These are phyloP conservation scores for Neoaliturus tenellus DNA, from an alignment of 2,888 invertebrate genomes.

Conservation along the genomic window DNA sequence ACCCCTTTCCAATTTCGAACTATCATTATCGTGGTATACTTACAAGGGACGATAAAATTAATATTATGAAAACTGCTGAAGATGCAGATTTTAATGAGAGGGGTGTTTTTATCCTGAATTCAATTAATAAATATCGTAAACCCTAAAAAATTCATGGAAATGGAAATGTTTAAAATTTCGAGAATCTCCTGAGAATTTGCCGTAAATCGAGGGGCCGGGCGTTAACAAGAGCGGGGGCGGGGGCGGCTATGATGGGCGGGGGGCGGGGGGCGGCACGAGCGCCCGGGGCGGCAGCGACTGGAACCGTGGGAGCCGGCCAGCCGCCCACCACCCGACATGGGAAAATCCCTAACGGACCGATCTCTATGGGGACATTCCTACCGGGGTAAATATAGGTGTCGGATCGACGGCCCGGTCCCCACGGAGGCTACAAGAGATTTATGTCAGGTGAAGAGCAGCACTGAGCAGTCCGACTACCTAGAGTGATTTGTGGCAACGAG, in stretches of 20 bases:
- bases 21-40: too few species aligned
- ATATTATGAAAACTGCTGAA: too few species aligned
- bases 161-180: too few species aligned
- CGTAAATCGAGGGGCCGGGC: conserved; percentile 16
- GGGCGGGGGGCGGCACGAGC: neutral
- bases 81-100: too few species aligned
- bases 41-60: too few species aligned
- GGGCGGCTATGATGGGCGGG: neutral
- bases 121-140: too few species aligned
- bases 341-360: conserved; percentile 49
- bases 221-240: neutral
- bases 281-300: neutral
- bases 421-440: conserved; percentile 6
- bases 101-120: too few species aligned
- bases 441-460: neutral
- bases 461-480: neutral
- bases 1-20: too few species aligned
- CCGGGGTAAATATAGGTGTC: conserved; percentile 37
- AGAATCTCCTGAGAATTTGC: too few species aligned
- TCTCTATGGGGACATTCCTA: conserved; percentile 38
- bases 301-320: conserved; percentile 35
- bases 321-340: conserved; percentile 41
- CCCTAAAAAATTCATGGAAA: too few species aligned
- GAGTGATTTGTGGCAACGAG: neutral
- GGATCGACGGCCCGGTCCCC: neutral